Evolutionary conservation across 2,797 vertebrate genomes (phyloP).

Genomic region (Hyperoplus lanceolatus): DNA sequence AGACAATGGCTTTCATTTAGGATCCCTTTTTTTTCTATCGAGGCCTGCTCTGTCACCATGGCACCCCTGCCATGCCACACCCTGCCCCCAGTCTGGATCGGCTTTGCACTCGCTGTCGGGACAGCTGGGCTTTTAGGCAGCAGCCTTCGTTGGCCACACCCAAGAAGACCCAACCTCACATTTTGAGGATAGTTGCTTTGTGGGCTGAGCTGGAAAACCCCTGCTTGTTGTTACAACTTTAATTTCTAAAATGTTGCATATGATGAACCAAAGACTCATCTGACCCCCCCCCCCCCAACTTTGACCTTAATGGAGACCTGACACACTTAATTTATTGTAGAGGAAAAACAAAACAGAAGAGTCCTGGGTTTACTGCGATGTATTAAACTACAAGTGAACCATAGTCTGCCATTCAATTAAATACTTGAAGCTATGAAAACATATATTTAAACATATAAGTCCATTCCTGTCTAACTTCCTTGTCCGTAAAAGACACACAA

Average conservation of each 20-base stretch:
- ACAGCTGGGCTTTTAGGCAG: conserved; percentile 68
- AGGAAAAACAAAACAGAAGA: conserved; percentile 8
- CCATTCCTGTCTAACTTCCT: background rate
- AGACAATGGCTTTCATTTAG: conserved; percentile 87
- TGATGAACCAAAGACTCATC: background rate
- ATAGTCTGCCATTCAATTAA: background rate
- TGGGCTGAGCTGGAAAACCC: conserved; percentile 10
- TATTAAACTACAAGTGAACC: background rate
- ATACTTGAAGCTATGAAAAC: background rate
- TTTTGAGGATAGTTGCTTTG: conserved; percentile 59
- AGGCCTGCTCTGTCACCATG: conserved; percentile 79
- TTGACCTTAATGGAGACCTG: conserved; percentile 1
- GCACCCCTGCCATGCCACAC: conserved; percentile 75
- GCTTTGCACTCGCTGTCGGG: conserved; percentile 75
- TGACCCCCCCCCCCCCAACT: background rate
- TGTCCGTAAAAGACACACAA: background rate
- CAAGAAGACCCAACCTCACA: conserved; percentile 56
- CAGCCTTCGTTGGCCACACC: conserved; percentile 70
- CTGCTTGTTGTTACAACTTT: conserved; percentile 3
- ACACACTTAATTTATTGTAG: background rate
- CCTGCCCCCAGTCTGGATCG: conserved; percentile 75
- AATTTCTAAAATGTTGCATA: background rate
- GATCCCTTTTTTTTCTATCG: conserved; percentile 76
- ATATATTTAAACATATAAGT: too few relatives aligned
- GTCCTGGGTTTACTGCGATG: background rate